Conservation (phyloP, 2,797 vertebrate genomes). For the Myripristis jacobus region DNA sequence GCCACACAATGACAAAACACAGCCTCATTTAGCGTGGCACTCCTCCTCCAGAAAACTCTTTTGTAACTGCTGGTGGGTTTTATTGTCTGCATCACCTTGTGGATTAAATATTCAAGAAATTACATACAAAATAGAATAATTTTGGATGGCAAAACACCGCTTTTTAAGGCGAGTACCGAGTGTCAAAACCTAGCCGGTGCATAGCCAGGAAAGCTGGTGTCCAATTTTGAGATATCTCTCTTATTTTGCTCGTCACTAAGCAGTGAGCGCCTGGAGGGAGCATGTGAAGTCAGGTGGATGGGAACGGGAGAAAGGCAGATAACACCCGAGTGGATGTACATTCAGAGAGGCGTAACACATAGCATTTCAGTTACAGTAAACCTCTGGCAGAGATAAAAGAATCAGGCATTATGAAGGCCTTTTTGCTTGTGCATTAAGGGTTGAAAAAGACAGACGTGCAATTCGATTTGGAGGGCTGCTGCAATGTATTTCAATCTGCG, state of each 20-base stretch:
- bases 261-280: conserved; percentile 27
- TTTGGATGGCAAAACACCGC: conserved; percentile 20
- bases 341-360: conserved; percentile 55
- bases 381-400: conserved; percentile 69
- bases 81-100: conserved; percentile 11
- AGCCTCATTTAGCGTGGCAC: conserved; percentile 30
- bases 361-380: conserved; percentile 58
- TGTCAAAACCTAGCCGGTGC: conserved; percentile 25
- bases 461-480: conserved; percentile 66
- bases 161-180: conserved; percentile 39
- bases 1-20: conserved; percentile 46
- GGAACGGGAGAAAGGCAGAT: conserved; percentile 52
- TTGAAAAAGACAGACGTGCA: conserved; percentile 59
- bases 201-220: conserved; percentile 5
- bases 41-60: conserved; percentile 15
- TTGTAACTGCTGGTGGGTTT: conserved; percentile 9
- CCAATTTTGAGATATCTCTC: conserved; percentile 30
- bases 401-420: conserved; percentile 41
- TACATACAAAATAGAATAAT: conserved; percentile 25
- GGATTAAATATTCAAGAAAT: conserved; percentile 46
- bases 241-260: conserved; percentile 37
- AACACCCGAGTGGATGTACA: conserved; percentile 36
- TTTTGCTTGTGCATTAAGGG: conserved; percentile 38
- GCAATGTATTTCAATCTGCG: conserved; percentile 67
- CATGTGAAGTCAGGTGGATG: conserved; percentile 33